phyloP scores from a whole-genome alignment of 2,888 invertebrate genomes.

The Belgica antarctica region DNA sequence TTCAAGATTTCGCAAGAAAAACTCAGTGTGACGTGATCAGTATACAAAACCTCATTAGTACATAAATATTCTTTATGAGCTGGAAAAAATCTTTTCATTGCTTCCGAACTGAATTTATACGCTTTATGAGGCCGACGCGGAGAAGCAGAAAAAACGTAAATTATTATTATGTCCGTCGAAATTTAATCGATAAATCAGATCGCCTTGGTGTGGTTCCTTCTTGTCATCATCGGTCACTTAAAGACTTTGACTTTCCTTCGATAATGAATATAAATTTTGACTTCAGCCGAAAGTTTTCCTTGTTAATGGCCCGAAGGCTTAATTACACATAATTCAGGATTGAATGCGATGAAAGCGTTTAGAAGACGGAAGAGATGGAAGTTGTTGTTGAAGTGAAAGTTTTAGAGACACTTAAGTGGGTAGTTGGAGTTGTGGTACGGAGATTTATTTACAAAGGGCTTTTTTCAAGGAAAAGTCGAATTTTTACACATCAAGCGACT shows the following conservation, averaged over 20 bases:
- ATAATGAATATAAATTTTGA: slow-evolving; percentile 38
- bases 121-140: slow-evolving; percentile 4
- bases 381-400: too few relatives aligned
- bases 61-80: slow-evolving; percentile 42
- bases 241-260: slow-evolving; percentile 17
- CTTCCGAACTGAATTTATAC: slow-evolving; percentile 5
- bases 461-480: too few relatives aligned
- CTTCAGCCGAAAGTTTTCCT: background rate
- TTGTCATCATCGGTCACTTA: background rate
- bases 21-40: slow-evolving; percentile 25
- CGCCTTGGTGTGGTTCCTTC: background rate
- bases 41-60: slow-evolving; percentile 34
- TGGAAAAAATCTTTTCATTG: slow-evolving; percentile 36
- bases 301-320: background rate
- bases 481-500: too few relatives aligned
- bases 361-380: background rate
- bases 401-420: too few relatives aligned
- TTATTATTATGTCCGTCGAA: slow-evolving; percentile 40
- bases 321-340: slow-evolving; percentile 8
- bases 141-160: slow-evolving; percentile 40
- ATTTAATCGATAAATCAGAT: slow-evolving; percentile 41
- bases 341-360: background rate
- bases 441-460: too few relatives aligned
- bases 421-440: too few relatives aligned
- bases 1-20: background rate